These are phyloP conservation scores for Odocoileus virginianus DNA, from an alignment of 2,113 vertebrate species.

Conservation along the genomic window DNA sequence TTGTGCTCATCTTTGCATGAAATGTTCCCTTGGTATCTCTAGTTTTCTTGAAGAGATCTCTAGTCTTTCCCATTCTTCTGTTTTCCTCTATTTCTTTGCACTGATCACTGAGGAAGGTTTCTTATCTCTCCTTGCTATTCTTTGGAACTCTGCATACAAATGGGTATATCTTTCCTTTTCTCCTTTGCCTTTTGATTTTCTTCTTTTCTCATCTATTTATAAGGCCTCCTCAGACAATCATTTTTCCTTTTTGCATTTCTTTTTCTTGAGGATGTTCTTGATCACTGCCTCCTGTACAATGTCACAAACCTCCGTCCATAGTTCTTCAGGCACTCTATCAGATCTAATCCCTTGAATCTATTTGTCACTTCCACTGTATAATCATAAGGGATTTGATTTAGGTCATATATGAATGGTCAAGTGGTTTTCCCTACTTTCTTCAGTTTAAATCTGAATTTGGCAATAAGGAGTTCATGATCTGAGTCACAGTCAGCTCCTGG, in stretches of 20 bases:
- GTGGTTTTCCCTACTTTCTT: not conserved
- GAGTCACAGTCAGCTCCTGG: not conserved
- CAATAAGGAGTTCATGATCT: not conserved
- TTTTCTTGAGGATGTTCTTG: not conserved
- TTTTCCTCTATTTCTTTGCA: not conserved
- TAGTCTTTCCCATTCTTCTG: not conserved
- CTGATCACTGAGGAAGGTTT: not conserved
- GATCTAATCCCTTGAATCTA: not conserved
- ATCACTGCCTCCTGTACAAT: not conserved
- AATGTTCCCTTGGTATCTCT: not conserved
- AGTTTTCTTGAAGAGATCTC: not conserved
- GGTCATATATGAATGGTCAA: not conserved
- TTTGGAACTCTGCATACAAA: not conserved
- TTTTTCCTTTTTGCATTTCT: not conserved
- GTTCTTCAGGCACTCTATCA: not conserved
- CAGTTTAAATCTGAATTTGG: not conserved
- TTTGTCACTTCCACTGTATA: not conserved
- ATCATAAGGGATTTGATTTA: not conserved
- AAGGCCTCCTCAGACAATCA: not conserved
- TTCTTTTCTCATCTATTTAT: not conserved
- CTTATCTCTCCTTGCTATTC: not conserved
- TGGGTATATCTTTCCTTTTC: not conserved
- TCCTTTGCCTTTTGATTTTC: not conserved
- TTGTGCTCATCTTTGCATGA: not conserved
- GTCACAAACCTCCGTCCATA: fast-evolving